Base-by-base conservation (phyloP, 2,797 vertebrate genomes). In the Rhincodon typus region DNA sequence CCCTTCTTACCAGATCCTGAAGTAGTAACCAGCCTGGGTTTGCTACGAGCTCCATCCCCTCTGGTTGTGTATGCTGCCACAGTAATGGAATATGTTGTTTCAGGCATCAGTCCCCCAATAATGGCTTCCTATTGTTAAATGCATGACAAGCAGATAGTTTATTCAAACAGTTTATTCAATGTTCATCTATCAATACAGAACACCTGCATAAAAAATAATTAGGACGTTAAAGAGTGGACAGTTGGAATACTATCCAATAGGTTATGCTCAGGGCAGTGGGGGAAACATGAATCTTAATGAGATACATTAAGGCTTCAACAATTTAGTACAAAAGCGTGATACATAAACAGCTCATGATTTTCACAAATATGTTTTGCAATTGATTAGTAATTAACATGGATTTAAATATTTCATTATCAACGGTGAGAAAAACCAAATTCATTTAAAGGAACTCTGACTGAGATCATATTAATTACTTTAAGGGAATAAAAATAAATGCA, bases 21-120 rank as follows among this genome's bases (percentile, higher is more conserved):
- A 25, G 99, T 99, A 34, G 98, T 98, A 96, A 99, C 98, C 95
- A 98, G 97, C 96, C 98, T 99, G 66, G 98, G 98, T 96, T 99
- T 99, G 98, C 99, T 99, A 96, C 98, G 98, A 94, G 99, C 99
- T 95, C 99, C 99, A 17, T 99, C 98, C 8, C 99, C 99, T 96
- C 99, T 99, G 96, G 98, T 98, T 96, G 98, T 99, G 86, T 99
- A 99, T 0, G 99, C 99, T 34, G 98, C 98, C 0, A 99, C 98
- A 0, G 98, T 99, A 96, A 99, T 96, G 0, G 99, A 99, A 97
- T 99, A 99, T 96, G 98, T 98, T 3, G 98, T 99, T 97, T 99
- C 99, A 0, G 99, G 98, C 70, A 98, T 98, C 96, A 99, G 98
- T 95, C 98, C 98, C 5, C 98, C 98, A 96, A 99, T 98, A 94